A percentile compares a stretch with the other conserved stretches of the same genome.
Evolutionary conservation across 2,888 invertebrate genomes (phyloP).

Genomic region (Holacanthella duospinosa): DNA sequence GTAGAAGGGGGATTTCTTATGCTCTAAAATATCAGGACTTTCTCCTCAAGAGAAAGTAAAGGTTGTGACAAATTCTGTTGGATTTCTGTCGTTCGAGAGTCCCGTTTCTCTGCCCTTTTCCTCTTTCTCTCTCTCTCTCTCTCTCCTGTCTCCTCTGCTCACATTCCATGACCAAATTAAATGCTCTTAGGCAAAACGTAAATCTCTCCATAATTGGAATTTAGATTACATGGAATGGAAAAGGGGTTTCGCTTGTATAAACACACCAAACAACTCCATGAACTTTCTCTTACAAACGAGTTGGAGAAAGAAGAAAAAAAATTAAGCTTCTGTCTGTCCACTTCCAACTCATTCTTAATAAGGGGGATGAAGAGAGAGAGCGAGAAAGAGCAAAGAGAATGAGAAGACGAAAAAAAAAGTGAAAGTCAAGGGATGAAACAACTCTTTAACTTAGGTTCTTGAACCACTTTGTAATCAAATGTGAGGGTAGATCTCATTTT

Average conservation of each 20-base stretch:
- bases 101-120: neutral
- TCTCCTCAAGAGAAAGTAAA: neutral
- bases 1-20: too few species aligned
- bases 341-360: neutral
- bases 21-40: too few species aligned
- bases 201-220: slow-evolving; percentile 15
- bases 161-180: slow-evolving; percentile 14
- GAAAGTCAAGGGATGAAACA: too few species aligned
- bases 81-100: neutral
- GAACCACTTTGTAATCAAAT: neutral
- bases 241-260: neutral
- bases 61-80: neutral
- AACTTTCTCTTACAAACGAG: neutral
- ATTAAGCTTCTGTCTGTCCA: too few species aligned
- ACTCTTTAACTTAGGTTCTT: neutral
- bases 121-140: neutral
- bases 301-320: too few species aligned
- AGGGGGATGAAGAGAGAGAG: neutral
- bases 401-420: too few species aligned
- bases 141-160: slow-evolving; percentile 1
- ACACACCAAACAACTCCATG: neutral
- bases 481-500: neutral
- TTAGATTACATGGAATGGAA: slow-evolving; percentile 9
- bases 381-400: neutral
- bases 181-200: slow-evolving; percentile 15